Evolutionary conservation across 1,140 invertebrate species (phyloP), one percentile per base, ranked within the genome.

Genomic region (Oncopodura yosiiana): DNA sequence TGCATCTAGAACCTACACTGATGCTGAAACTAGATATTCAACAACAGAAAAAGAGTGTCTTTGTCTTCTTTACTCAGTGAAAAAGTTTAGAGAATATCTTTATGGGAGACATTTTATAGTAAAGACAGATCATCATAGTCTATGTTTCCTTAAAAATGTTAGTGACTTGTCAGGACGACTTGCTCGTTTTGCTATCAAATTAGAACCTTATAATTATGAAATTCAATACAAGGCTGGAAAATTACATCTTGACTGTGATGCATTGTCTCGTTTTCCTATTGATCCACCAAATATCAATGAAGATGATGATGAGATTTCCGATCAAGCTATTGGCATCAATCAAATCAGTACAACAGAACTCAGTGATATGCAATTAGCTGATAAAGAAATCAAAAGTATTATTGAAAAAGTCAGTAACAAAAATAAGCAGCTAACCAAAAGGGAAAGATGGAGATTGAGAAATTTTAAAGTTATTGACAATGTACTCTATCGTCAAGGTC

Each of bases 41-140:
- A 70, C 70, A n/a, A 71, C 66, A 21, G 72, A 77, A 60, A 55
- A 62, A 30, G 70, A 75, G 61, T 66, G 63, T 19, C 45, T 72
- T 12, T 68, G 66, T 3, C 54, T 73, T 8, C 62, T 70, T n/a
- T 74, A 65, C 64, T 65, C 65, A 2, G 52, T 68, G 42, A 59
- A 69, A 44, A 66, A 69, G 30, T 72, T 71, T 49, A 49, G 66
- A n/a, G 50, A 60, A 8, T 74, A 69, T 60, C 11, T 71, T 2
- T 70, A 69, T 51, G 71, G 71, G 14, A 64, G 51, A 37, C 27
- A 5, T 32, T 42, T 34, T 24, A 26, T 21, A 8, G 41, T 52
- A 1, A 1, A 29, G 0, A 43, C 49, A 0, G 49, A 52, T 24
- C 26, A 29, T 9, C n/a, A 26, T 19, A 18, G 39, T 2, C n/a